Evolutionary conservation across 23 tunicate species (phyloP).

Genomic region (Botrylloides violaceus): DNA sequence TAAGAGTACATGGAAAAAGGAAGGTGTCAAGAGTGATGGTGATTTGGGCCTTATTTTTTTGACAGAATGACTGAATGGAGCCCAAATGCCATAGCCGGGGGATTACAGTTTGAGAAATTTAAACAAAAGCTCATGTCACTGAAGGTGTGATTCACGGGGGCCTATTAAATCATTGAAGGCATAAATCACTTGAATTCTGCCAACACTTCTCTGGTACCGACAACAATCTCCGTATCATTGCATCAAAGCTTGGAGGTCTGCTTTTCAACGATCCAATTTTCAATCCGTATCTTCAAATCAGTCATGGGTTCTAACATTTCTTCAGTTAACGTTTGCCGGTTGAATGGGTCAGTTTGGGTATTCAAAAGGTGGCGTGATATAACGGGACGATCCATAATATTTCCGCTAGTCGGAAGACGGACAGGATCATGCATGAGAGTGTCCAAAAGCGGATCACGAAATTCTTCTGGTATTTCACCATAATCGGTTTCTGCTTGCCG

Average conservation of each 20-base stretch:
- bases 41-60: too few species aligned
- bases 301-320: slow-evolving; percentile 59
- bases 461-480: slow-evolving; percentile 87
- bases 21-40: too few species aligned
- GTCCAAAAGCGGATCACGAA: slow-evolving; percentile 92
- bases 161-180: too few species aligned
- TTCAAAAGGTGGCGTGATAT: slow-evolving; percentile 81
- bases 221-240: too few species aligned
- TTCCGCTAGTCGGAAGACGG: slow-evolving; percentile 82
- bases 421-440: slow-evolving; percentile 93
- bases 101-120: too few species aligned
- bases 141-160: too few species aligned
- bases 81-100: too few species aligned
- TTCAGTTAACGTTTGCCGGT: slow-evolving; percentile 70
- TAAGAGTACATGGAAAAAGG: too few species aligned
- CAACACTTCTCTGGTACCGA: too few species aligned
- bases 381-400: slow-evolving; percentile 81
- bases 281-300: slow-evolving; percentile 39
- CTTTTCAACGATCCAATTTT: slow-evolving; percentile 48
- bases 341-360: slow-evolving; percentile 90
- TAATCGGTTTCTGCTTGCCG: slow-evolving; percentile 59
- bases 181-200: too few species aligned
- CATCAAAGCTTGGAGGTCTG: background rate
- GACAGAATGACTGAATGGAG: too few species aligned
- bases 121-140: too few species aligned